These are phyloP conservation scores for Protophormia terraenovae DNA, from an alignment of 2,888 invertebrate species.

Conservation along the genomic window DNA sequence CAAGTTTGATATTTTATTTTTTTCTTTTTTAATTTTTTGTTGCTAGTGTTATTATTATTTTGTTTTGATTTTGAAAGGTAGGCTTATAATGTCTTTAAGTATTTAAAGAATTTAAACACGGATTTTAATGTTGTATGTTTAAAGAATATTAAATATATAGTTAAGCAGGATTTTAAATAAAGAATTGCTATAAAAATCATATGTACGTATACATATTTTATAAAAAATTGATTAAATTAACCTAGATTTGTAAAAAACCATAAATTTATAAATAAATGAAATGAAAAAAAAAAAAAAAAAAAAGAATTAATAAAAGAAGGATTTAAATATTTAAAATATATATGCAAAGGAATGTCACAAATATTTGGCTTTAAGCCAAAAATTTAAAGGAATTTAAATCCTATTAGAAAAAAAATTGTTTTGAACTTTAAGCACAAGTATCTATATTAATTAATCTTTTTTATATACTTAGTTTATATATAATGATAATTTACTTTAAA, in stretches of 20 bases:
- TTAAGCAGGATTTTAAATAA: slow-evolving; percentile 61
- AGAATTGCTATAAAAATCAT: slow-evolving; percentile 34
- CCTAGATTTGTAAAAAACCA: slow-evolving; percentile 44
- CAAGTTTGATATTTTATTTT: slow-evolving; percentile 45
- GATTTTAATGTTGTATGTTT: slow-evolving; percentile 65
- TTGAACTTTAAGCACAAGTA: no score
- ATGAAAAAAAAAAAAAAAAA: background rate
- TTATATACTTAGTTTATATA: no score
- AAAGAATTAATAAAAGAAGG: slow-evolving; percentile 12
- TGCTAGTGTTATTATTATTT: background rate
- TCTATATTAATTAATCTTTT: no score
- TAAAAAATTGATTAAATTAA: slow-evolving; percentile 47
- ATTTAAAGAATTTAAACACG: slow-evolving; percentile 69
- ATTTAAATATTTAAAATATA: slow-evolving; percentile 7
- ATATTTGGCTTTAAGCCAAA: background rate
- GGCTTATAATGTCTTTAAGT: slow-evolving; percentile 47
- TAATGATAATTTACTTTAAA: no score
- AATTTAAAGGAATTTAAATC: background rate
- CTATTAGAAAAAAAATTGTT: no score
- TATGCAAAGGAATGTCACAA: no score
- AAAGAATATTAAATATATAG: slow-evolving; percentile 56
- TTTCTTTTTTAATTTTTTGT: no score
- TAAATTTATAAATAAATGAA: background rate
- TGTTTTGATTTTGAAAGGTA: slow-evolving; percentile 47
- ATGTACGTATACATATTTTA: slow-evolving; percentile 32